Evolutionary conservation across 2,888 invertebrate genomes (phyloP), one percentile per base, ranked within the genome.

Genomic region (Monoplex corrugatus): DNA sequence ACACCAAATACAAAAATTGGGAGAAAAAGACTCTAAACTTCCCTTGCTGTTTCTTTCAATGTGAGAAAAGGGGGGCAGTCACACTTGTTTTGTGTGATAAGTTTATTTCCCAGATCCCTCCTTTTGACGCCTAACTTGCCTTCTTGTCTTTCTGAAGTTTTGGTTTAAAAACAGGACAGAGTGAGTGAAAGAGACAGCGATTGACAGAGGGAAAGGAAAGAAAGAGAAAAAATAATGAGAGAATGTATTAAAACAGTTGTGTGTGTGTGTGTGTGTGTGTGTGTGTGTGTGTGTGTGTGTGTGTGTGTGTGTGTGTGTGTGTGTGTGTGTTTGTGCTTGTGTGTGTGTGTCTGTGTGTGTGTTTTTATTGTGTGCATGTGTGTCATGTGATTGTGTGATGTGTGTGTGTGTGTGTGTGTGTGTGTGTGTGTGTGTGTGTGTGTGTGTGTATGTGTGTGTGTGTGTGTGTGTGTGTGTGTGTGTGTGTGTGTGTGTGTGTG

Each of bases 281-380:
- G 68, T 68, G 13, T n/a, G 68, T 68, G 8, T 68, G 68, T 13
- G 68, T 68, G n/a, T 68, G 63, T 28, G 63, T 63, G 68, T 68
- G 68, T 68, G 68, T 68, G 1, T n/a, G 68, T 68, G 68, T 68
- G 68, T n/a, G 68, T 68, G 68, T 68, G 68, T 28, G 63, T 63
- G 75, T 75, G 35, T 75, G 35, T 75, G 38, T 75, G 75, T 75
- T 8, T 75, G 75, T 75, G 38, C 38, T 16, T 75, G 75, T 19
- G 75, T 40, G 75, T 35, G 75, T 35, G 6, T 72, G 50, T 50
- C 10, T 50, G 50, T 19, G 50, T 19, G 50, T 8, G 75, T 40
- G 75, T 35, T 35, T 35, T 2, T 72, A 16, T 50, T 35, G 75
- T 35, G 6, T 72, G 50, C 19, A 16, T 50, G 50, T 19, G 50